Conservation (phyloP, 1,140 invertebrate genomes). For the Heliothis subflexa region DNA sequence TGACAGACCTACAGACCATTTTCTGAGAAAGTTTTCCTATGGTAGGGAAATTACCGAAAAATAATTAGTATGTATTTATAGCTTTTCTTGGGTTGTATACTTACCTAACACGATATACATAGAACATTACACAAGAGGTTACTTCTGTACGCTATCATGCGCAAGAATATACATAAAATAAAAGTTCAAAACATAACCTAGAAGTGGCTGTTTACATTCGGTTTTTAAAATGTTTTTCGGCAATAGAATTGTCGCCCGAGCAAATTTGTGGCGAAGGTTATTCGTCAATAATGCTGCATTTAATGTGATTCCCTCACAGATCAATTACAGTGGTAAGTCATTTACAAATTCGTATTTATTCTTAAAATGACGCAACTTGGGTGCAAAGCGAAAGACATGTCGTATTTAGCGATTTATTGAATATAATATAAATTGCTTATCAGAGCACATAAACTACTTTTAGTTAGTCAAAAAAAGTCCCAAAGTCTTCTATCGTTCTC, state of each 20-base stretch:
- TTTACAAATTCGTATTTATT: neutral
- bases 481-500: no score
- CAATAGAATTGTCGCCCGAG: slow-evolving; percentile 13
- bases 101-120: neutral
- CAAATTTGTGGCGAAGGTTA: slow-evolving; percentile 4
- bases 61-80: neutral
- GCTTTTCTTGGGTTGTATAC: neutral
- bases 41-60: slow-evolving; percentile 19
- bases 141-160: neutral
- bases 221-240: slow-evolving; percentile 32
- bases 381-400: no score
- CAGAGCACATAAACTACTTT: no score
- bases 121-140: neutral
- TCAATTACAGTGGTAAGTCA: slow-evolving; percentile 21
- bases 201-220: slow-evolving; percentile 21
- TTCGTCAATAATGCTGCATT: neutral
- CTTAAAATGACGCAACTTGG: neutral
- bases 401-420: no score
- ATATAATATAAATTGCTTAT: no score
- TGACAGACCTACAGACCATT: neutral
- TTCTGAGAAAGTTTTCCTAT: neutral
- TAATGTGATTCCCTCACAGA: neutral
- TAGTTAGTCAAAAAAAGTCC: no score
- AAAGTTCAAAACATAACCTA: slow-evolving; percentile 21
- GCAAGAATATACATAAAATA: neutral